Evolutionary conservation across 2,888 invertebrate species (phyloP).

Genomic region (Lamellibrachia columna): DNA sequence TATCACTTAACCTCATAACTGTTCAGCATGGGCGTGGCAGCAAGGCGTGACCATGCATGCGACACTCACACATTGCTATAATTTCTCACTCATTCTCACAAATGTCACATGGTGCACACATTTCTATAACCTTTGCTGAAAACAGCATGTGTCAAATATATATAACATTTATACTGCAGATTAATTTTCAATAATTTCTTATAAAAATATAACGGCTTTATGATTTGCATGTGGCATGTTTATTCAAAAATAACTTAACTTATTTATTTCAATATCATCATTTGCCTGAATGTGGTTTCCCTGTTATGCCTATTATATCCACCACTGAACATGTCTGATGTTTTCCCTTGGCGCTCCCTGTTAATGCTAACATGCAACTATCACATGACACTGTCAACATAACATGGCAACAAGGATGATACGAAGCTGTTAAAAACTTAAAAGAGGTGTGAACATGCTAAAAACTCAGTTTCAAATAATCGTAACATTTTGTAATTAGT

Average conservation of each 20-base stretch:
- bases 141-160: background rate
- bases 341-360: too few species aligned
- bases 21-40: background rate
- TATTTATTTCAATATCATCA: background rate
- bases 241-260: background rate
- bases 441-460: too few species aligned
- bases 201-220: background rate
- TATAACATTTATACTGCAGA: background rate
- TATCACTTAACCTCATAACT: background rate
- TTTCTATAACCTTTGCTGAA: background rate
- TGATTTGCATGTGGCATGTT: background rate
- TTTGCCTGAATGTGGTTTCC: too few species aligned
- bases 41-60: background rate
- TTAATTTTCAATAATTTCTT: too few species aligned
- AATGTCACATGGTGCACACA: background rate
- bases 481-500: too few species aligned
- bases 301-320: background rate
- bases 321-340: background rate
- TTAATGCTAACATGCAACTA: too few species aligned
- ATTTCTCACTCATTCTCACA: background rate
- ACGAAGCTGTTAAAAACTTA: too few species aligned
- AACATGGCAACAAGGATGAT: too few species aligned
- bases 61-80: background rate
- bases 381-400: too few species aligned
- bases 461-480: too few species aligned